A percentile compares a stretch with the other conserved stretches of the same genome.
These are phyloP conservation scores for Myrmecophaga tridactyla DNA, from an alignment of 2,113 vertebrate genomes.

Conservation along the genomic window DNA sequence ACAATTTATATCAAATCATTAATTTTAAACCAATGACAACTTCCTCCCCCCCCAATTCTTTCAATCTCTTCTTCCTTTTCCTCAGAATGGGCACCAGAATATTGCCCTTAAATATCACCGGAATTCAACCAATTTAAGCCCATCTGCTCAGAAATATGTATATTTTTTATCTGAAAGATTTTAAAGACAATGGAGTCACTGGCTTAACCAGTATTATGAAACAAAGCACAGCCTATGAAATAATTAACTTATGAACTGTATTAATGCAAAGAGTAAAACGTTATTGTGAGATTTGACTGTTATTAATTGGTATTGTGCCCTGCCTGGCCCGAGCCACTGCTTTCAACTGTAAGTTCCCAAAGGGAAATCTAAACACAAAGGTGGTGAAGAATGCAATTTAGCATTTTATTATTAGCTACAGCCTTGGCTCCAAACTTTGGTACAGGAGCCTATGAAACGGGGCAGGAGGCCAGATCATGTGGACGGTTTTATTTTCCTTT, in stretches of 20 bases:
- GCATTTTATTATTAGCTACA: too few relatives aligned
- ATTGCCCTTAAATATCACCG: neutral
- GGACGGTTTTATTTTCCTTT: neutral
- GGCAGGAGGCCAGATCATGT: too few relatives aligned
- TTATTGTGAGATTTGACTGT: too few relatives aligned
- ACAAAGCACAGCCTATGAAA: neutral
- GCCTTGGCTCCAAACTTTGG: accelerated
- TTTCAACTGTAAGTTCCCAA: too few relatives aligned
- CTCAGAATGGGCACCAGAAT: neutral
- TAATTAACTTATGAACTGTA: too few relatives aligned
- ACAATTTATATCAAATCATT: neutral
- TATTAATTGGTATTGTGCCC: neutral
- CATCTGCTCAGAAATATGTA: neutral
- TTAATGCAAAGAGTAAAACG: accelerated
- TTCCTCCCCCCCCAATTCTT: too few relatives aligned
- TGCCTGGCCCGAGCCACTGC: accelerated
- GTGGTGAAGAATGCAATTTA: accelerated
- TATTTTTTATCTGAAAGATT: neutral
- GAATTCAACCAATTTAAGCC: neutral
- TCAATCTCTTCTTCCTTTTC: neutral
- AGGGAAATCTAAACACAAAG: neutral
- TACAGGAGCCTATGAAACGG: neutral
- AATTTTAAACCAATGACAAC: neutral
- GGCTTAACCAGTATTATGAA: neutral
- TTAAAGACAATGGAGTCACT: neutral